phyloP scores from a whole-genome alignment of 1,140 invertebrate species.

The Drosophila chauvacae region DNA sequence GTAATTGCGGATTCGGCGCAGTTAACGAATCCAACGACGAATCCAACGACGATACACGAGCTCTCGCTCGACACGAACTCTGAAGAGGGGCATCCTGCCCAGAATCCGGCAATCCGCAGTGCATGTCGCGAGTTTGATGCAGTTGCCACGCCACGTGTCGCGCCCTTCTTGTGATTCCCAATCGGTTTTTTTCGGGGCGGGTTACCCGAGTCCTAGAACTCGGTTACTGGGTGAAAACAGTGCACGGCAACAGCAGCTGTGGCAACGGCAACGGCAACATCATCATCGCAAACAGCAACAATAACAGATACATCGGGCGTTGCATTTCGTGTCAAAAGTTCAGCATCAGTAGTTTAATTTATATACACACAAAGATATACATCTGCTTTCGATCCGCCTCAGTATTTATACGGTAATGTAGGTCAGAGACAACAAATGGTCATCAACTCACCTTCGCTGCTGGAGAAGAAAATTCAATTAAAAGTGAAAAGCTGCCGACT shows the following conservation, averaged over 20 bases:
- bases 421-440: constrained; percentile 61
- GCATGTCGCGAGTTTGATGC: constrained; percentile 67
- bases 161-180: constrained; percentile 7
- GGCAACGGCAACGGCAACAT: constrained; percentile 26
- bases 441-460: constrained; percentile 24
- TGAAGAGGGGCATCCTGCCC: constrained; percentile 61
- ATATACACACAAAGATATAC: constrained; percentile 26
- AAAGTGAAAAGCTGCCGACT: constrained; percentile 50
- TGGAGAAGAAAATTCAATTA: constrained; percentile 58
- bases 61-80: constrained; percentile 11
- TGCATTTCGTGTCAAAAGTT: constrained; percentile 48
- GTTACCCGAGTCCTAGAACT: constrained; percentile 58
- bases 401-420: constrained; percentile 59
- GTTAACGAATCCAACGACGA: constrained; percentile 42
- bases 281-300: constrained; percentile 37
- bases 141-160: constrained; percentile 53
- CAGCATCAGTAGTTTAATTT: constrained; percentile 9
- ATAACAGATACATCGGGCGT: constrained; percentile 33
- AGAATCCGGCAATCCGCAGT: constrained; percentile 69
- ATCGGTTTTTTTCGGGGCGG: constrained; percentile 53
- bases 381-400: constrained; percentile 58
- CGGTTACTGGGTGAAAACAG: constrained; percentile 79
- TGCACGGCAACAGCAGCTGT: constrained; percentile 51
- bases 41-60: constrained; percentile 24
- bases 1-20: constrained; percentile 69